A percentile compares a stretch with the other conserved stretches of the same genome.
These are phyloP conservation scores for Graptemys geographica DNA, from an alignment of 2,797 vertebrate species.

Conservation along the genomic window DNA sequence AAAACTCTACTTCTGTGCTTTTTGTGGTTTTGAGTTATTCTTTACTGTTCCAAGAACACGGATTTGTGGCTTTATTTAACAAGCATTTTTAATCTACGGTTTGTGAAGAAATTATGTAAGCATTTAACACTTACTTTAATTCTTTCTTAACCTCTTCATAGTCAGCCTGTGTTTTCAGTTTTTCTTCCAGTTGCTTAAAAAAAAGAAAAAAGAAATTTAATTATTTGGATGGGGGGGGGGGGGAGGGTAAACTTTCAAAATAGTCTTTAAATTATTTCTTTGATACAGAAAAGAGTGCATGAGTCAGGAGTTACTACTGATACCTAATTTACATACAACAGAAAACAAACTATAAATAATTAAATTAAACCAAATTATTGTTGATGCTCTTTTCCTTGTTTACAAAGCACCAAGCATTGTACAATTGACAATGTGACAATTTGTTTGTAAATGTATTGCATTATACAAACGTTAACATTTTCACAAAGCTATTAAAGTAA, in stretches of 20 bases:
- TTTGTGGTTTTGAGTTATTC: constrained; percentile 63
- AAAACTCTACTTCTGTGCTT: not conserved
- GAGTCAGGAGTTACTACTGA: constrained; percentile 71
- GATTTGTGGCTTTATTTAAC: constrained; percentile 45
- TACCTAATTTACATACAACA: constrained; percentile 70
- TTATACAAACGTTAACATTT: not conserved
- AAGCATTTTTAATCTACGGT: not conserved
- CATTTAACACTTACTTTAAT: constrained; percentile 88
- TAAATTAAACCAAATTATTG: constrained; percentile 73
- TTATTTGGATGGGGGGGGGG: constrained; percentile 27
- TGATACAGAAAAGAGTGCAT: constrained; percentile 29
- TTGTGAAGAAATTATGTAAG: constrained; percentile 40
- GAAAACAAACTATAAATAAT: constrained; percentile 73
- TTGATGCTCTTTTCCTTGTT: constrained; percentile 53
- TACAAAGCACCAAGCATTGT: constrained; percentile 53
- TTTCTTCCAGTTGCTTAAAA: constrained; percentile 96
- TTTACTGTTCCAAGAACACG: constrained; percentile 55
- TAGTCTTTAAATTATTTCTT: constrained; percentile 47
- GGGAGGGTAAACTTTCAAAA: constrained; percentile 44
- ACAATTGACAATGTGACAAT: constrained; percentile 30
- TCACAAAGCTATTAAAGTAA: not conserved
- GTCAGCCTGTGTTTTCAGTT: constrained; percentile 95
- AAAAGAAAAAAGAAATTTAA: constrained; percentile 69
- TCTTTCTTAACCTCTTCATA: constrained; percentile 99
- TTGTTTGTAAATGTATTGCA: not conserved